Evolutionary conservation across 2,888 invertebrate genomes (phyloP).

Genomic region (Tenthredo livida): DNA sequence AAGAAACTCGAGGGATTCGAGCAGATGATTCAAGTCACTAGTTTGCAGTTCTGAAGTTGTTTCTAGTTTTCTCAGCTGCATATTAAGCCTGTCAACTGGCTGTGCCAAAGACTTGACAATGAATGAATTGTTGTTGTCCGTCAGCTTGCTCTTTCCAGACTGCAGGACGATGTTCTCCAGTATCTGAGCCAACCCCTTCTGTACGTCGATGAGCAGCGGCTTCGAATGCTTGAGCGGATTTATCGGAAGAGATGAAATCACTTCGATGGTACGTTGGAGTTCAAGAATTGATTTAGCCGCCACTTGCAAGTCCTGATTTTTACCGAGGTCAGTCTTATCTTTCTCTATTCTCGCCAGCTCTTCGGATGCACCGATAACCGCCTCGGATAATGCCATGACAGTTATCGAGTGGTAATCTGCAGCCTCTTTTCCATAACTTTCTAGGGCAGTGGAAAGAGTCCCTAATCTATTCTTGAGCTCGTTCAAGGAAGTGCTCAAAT

Average conservation of each 20-base stretch:
- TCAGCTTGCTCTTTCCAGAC: slow-evolving; percentile 42
- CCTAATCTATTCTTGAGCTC: slow-evolving; percentile 70
- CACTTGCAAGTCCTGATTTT: slow-evolving; percentile 56
- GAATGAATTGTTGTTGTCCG: slow-evolving; percentile 47
- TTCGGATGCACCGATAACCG: slow-evolving; percentile 62
- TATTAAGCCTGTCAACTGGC: slow-evolving; percentile 47
- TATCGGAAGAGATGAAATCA: slow-evolving; percentile 46
- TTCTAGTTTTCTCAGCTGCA: slow-evolving; percentile 44
- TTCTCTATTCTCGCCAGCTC: slow-evolving; percentile 60
- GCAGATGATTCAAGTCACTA: slow-evolving; percentile 50
- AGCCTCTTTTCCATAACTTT: slow-evolving; percentile 68
- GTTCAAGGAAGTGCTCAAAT: slow-evolving; percentile 64
- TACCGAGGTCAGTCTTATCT: slow-evolving; percentile 56
- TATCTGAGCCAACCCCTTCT: slow-evolving; percentile 55
- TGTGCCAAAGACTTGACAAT: slow-evolving; percentile 49
- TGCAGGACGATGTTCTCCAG: slow-evolving; percentile 56
- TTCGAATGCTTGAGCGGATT: slow-evolving; percentile 53
- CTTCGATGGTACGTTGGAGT: slow-evolving; percentile 53
- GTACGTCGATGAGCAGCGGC: slow-evolving; percentile 55
- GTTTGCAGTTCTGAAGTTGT: slow-evolving; percentile 46
- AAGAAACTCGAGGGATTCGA: slow-evolving; percentile 50
- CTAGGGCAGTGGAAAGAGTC: slow-evolving; percentile 68
- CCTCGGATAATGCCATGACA: slow-evolving; percentile 66
- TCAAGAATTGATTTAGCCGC: slow-evolving; percentile 53
- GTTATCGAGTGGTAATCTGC: slow-evolving; percentile 68